Conservation (phyloP, 2,113 vertebrate genomes). For the Genyomyrus donnyi region DNA sequence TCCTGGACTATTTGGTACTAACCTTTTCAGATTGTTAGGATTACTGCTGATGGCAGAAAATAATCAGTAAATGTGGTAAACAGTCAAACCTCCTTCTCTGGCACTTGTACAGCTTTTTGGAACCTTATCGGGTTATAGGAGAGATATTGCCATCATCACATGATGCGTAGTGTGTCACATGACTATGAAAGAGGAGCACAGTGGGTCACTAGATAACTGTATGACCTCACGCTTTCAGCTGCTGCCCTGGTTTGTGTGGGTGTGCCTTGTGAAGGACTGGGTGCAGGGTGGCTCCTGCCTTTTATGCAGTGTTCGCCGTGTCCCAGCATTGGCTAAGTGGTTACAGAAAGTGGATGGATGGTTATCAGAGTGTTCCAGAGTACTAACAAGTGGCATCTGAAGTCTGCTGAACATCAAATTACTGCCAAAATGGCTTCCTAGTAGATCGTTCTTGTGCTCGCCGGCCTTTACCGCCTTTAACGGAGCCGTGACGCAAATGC, state of each 20-base stretch:
- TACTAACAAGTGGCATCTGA: slow-evolving; percentile 21
- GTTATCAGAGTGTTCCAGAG: background rate
- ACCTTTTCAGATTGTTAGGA: slow-evolving; percentile 40
- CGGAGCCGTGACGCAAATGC: background rate
- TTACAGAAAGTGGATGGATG: background rate
- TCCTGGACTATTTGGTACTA: slow-evolving; percentile 20
- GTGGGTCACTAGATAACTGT: background rate
- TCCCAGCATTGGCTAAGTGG: background rate
- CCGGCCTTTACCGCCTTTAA: background rate
- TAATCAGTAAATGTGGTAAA: slow-evolving; percentile 27
- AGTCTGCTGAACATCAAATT: background rate
- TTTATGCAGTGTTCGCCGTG: background rate
- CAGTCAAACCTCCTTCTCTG: slow-evolving; percentile 29
- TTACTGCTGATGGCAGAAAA: slow-evolving; percentile 28
- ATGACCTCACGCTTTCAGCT: background rate
- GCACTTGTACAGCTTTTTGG: slow-evolving; percentile 21
- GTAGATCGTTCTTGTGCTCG: background rate
- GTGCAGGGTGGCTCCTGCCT: background rate
- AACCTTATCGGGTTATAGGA: slow-evolving; percentile 20
- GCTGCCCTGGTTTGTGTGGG: background rate
- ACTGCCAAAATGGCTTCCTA: slow-evolving; percentile 13
- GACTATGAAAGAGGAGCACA: background rate
- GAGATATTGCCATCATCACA: slow-evolving; percentile 17
- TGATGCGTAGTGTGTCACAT: background rate
- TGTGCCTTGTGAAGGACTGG: background rate